These are phyloP conservation scores for Struthio camelus DNA, from an alignment of 2,113 vertebrate species.

Conservation along the genomic window DNA sequence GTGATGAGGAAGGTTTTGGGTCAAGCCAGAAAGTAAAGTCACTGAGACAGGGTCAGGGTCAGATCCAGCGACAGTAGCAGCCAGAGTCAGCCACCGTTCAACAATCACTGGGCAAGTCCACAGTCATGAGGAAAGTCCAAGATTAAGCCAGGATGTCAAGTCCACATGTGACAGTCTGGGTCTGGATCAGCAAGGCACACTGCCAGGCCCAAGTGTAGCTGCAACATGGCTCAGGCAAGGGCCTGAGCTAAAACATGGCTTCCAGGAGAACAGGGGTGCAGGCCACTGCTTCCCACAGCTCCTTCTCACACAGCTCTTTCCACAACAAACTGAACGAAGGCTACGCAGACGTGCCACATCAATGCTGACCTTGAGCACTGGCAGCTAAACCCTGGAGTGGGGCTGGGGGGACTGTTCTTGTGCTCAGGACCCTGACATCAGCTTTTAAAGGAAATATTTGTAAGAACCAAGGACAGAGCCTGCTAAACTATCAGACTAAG, in stretches of 20 bases:
- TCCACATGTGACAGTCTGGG: accelerated
- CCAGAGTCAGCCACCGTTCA: neutral
- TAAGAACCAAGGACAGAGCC: slow-evolving; percentile 47
- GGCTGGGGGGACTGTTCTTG: no score
- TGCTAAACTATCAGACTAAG: neutral
- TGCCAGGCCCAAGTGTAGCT: accelerated
- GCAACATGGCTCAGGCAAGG: accelerated
- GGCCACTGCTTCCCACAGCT: accelerated
- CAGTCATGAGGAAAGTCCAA: accelerated
- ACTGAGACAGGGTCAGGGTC: neutral
- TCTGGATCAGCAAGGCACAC: accelerated
- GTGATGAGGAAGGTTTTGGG: neutral
- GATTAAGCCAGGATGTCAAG: neutral
- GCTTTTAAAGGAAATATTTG: neutral
- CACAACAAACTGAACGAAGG: neutral
- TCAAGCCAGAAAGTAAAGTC: neutral
- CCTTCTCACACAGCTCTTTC: neutral
- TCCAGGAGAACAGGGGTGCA: neutral
- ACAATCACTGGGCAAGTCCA: neutral
- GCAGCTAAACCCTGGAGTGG: neutral
- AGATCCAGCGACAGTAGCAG: neutral
- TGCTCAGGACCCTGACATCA: neutral
- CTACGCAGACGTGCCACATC: neutral
- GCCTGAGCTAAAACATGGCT: neutral
- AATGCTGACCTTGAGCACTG: neutral